Conservation (phyloP, 1,140 invertebrate genomes). For the Triops longicaudatus region DNA sequence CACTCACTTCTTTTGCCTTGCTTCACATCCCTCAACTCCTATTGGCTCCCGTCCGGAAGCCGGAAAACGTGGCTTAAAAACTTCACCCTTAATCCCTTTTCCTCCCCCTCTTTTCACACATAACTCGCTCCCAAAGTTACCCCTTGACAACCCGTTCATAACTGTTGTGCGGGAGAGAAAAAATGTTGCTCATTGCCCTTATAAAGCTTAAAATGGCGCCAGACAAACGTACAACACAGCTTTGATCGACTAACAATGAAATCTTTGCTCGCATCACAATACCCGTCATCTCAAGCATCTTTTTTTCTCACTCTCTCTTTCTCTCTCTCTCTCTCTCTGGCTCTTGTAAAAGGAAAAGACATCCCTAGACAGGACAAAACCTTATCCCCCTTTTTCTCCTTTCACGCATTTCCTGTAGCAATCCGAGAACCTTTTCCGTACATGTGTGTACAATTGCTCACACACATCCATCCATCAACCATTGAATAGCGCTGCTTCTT, state of each 20-base stretch:
- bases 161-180: not conserved
- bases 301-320: not conserved
- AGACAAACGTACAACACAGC: not conserved
- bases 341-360: not conserved
- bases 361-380: not conserved
- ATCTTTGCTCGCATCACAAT: not conserved
- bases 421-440: constrained; percentile 15
- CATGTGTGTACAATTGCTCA: constrained; percentile 3
- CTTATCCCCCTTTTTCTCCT: not conserved
- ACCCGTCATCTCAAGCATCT: not conserved
- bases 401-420: constrained; percentile 8
- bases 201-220: not conserved
- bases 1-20: not conserved
- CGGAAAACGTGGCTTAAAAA: constrained; percentile 5
- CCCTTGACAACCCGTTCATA: not conserved
- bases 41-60: not conserved
- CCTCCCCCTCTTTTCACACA: not conserved
- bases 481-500: constrained; percentile 1
- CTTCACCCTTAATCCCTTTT: not conserved
- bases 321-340: no score
- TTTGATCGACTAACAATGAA: not conserved
- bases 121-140: not conserved
- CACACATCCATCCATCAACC: constrained; percentile 8
- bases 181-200: not conserved
- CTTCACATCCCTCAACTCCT: not conserved